Conservation (phyloP, 1,140 invertebrate genomes). For the Cyclina sinensis region DNA sequence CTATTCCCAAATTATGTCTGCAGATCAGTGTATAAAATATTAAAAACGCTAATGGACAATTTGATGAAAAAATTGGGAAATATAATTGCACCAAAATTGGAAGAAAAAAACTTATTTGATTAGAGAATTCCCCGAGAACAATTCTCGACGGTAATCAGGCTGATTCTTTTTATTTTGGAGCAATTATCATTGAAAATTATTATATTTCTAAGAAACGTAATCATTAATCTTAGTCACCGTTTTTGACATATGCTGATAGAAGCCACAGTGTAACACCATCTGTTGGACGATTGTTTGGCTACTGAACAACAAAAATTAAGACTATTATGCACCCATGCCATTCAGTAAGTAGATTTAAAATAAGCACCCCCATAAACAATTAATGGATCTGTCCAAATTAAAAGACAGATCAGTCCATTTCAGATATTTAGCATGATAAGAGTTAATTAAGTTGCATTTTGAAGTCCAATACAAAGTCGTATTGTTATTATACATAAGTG, state of each 20-base stretch:
- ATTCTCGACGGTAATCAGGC: slow-evolving; percentile 20
- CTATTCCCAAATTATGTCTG: slow-evolving; percentile 66
- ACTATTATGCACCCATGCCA: too few species aligned
- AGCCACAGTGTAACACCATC: slow-evolving; percentile 13
- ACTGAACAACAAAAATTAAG: too few species aligned
- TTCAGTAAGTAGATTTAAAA: too few species aligned
- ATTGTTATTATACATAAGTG: too few species aligned
- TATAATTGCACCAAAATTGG: slow-evolving; percentile 46
- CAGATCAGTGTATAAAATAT: slow-evolving; percentile 54
- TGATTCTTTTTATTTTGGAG: slow-evolving; percentile 26
- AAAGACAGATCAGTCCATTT: too few species aligned
- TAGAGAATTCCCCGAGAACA: slow-evolving; percentile 32
- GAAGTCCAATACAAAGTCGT: too few species aligned
- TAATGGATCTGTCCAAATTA: too few species aligned
- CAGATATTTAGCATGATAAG: too few species aligned
- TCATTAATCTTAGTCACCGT: slow-evolving; percentile 43
- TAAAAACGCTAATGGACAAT: slow-evolving; percentile 60
- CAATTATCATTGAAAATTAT: slow-evolving; percentile 57
- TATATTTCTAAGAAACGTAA: slow-evolving; percentile 34
- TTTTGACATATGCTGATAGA: neutral
- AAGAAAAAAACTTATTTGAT: slow-evolving; percentile 42
- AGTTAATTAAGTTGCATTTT: too few species aligned
- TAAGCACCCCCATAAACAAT: too few species aligned
- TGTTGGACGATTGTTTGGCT: neutral
- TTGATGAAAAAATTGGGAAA: slow-evolving; percentile 38